phyloP scores from a whole-genome alignment of 1,140 invertebrate genomes.

The Leguminivora glycinivorella region DNA sequence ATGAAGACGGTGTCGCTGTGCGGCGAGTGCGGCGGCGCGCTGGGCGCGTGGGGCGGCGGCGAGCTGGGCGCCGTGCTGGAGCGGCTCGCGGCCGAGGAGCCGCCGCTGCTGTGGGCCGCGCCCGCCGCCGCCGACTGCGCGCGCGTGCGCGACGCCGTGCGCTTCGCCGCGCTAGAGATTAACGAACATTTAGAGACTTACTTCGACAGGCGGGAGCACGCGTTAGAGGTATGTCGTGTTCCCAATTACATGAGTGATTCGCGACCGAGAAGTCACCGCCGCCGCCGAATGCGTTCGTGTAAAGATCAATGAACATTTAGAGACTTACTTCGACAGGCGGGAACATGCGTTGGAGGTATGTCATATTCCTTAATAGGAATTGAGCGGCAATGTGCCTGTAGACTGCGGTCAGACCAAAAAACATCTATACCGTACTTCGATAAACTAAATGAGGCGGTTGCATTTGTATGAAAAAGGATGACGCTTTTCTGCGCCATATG shows the following conservation, averaged over 20 bases:
- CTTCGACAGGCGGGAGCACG: constrained; percentile 94
- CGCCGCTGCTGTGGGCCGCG: constrained; percentile 87
- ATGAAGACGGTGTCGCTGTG: constrained; percentile 70
- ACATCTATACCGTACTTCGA: no score
- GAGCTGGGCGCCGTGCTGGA: constrained; percentile 61
- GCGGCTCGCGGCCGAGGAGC: constrained; percentile 79
- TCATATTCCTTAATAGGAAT: no score
- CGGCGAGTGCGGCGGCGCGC: constrained; percentile 46
- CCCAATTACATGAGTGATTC: constrained; percentile 46
- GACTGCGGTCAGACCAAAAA: no score
- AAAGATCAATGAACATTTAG: constrained; percentile 96
- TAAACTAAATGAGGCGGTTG: no score
- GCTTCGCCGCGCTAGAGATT: constrained; percentile 95
- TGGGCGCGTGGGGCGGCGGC: constrained; percentile 44
- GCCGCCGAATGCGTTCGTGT: constrained; percentile 83
- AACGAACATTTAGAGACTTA: constrained; percentile 97
- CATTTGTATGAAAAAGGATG: no score
- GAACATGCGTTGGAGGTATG: constrained; percentile 93
- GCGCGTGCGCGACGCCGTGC: constrained; percentile 86
- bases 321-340: constrained; percentile 95
- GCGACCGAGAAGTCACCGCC: constrained; percentile 82
- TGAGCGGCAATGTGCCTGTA: no score
- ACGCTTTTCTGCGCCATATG: no score
- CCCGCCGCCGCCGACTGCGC: constrained; percentile 81
- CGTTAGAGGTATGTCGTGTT: constrained; percentile 85